Conservation (phyloP, 2,797 vertebrate genomes). For the Bradypus variegatus region DNA sequence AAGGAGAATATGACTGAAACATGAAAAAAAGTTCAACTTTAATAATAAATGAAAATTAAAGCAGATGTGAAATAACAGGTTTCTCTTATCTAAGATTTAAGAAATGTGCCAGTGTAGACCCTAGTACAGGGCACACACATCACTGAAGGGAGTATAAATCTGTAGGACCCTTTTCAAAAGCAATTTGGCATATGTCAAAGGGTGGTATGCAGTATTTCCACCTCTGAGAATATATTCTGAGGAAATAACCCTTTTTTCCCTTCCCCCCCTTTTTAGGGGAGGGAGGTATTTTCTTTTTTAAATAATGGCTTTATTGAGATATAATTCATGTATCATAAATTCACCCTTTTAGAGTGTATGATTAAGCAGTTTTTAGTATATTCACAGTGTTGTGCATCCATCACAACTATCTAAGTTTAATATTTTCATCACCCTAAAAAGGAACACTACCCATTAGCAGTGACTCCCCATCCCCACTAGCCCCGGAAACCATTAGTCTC, state of each 20-base stretch:
- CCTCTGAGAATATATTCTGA: neutral
- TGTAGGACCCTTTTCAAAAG: neutral
- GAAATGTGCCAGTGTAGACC: neutral
- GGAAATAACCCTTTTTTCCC: neutral
- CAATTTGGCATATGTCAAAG: neutral
- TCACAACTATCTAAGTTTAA: neutral
- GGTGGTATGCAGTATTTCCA: neutral
- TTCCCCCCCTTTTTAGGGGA: neutral
- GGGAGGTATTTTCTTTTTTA: neutral
- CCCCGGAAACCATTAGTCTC: neutral
- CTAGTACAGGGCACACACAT: neutral
- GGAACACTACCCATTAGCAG: neutral
- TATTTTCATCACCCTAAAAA: neutral
- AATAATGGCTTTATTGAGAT: neutral
- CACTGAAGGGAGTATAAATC: neutral
- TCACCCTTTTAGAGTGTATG: neutral
- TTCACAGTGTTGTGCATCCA: neutral
- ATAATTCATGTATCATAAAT: neutral
- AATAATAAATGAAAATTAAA: neutral
- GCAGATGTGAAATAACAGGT: neutral
- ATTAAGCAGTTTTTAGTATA: neutral
- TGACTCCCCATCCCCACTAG: neutral
- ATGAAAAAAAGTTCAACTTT: neutral
- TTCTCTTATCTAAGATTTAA: constrained; percentile 6
- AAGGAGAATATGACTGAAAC: neutral